A percentile compares a stretch with the other conserved stretches of the same genome.
Evolutionary conservation across 2,113 vertebrate genomes (phyloP).

Genomic region (Ploceus nigricollis): DNA sequence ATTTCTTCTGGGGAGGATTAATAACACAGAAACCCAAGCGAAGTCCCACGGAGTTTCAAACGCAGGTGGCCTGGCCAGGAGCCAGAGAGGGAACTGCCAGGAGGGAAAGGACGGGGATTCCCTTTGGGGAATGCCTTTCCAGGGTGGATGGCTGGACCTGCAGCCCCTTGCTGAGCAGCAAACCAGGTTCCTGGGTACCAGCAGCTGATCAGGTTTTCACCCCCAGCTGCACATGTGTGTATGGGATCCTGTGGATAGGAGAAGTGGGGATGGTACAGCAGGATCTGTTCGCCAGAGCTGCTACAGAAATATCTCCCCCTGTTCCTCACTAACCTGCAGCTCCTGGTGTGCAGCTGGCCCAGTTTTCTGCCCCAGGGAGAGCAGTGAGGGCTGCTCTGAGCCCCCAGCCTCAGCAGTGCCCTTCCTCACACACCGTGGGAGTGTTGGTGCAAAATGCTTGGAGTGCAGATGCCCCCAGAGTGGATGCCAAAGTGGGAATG

Average conservation of each 20-base stretch:
- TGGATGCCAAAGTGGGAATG: background rate
- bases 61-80: constrained; percentile 34
- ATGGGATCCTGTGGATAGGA: background rate
- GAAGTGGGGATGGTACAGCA: background rate
- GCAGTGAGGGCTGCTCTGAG: background rate
- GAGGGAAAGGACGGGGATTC: background rate
- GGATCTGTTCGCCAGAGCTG: background rate
- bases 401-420: background rate
- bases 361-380: background rate
- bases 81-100: constrained; percentile 11
- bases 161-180: background rate
- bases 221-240: rapidly evolving
- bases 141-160: background rate
- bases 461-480: background rate
- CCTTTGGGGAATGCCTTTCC: background rate
- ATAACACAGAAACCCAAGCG: background rate
- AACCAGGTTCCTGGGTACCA: background rate
- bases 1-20: constrained; percentile 55
- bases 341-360: background rate
- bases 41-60: background rate
- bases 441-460: background rate
- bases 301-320: background rate
- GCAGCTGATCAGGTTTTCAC: background rate
- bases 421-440: background rate
- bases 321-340: background rate